Evolutionary conservation across 1,140 invertebrate genomes (phyloP).

Genomic region (Dysdera silvatica): DNA sequence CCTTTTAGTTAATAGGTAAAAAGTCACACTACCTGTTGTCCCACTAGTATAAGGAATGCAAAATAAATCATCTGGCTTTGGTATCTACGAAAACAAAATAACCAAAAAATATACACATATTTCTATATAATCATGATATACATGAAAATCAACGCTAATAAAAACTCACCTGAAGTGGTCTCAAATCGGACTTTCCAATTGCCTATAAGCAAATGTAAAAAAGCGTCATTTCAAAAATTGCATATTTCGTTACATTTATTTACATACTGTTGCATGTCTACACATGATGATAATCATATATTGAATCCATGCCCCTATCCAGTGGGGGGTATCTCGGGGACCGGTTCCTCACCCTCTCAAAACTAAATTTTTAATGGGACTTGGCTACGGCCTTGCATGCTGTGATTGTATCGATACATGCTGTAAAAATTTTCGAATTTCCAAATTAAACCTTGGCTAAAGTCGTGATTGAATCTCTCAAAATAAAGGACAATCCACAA

Average conservation of each 20-base stretch:
- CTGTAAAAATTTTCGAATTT: too few species aligned
- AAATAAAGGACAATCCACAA: too few species aligned
- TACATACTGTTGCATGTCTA: too few species aligned
- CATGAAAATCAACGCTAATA: background rate
- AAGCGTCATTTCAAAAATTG: background rate
- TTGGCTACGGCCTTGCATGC: too few species aligned
- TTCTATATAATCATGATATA: background rate
- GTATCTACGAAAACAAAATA: conserved; percentile 43
- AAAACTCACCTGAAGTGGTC: background rate
- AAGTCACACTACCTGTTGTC: conserved; percentile 69
- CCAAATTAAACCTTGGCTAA: too few species aligned
- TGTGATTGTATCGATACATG: too few species aligned
- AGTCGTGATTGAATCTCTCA: too few species aligned
- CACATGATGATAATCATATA: too few species aligned
- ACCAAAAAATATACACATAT: background rate
- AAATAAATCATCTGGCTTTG: conserved; percentile 72
- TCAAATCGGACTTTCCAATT: background rate
- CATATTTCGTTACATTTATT: background rate
- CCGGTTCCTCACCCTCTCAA: too few species aligned
- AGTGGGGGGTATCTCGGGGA: too few species aligned
- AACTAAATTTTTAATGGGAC: too few species aligned
- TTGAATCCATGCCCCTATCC: too few species aligned
- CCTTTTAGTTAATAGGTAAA: background rate
- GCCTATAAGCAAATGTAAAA: background rate
- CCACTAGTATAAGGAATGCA: conserved; percentile 95